These are phyloP conservation scores for Drosophila eugracilis DNA, from an alignment of 1,140 invertebrate genomes.

Conservation along the genomic window DNA sequence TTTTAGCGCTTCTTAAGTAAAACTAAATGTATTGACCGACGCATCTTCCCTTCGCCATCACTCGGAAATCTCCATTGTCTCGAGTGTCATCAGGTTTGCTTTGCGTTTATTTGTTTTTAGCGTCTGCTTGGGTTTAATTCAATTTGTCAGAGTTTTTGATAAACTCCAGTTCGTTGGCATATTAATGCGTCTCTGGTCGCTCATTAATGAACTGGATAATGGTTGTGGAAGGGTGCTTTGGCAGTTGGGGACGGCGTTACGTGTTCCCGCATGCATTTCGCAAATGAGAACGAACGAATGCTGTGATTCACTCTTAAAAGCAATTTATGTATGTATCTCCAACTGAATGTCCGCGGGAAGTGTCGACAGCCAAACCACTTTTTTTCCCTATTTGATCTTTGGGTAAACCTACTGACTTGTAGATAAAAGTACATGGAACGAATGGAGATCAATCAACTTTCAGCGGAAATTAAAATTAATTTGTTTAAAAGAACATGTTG, in stretches of 20 bases:
- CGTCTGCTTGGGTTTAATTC: slow-evolving; percentile 64
- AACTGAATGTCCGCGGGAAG: slow-evolving; percentile 2
- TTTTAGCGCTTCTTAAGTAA: slow-evolving; percentile 73
- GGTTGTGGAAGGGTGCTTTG: slow-evolving; percentile 9
- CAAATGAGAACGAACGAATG: slow-evolving; percentile 29
- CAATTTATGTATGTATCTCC: slow-evolving; percentile 10
- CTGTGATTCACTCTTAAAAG: slow-evolving; percentile 23
- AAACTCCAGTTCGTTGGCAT: slow-evolving; percentile 39
- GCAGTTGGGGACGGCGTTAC: neutral
- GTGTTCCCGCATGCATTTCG: slow-evolving; percentile 42
- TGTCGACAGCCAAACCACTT: too few species aligned
- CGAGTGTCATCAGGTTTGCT: slow-evolving; percentile 30
- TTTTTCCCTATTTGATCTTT: too few species aligned
- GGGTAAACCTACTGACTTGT: too few species aligned
- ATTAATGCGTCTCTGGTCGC: slow-evolving; percentile 76
- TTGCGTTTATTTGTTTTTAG: slow-evolving; percentile 14
- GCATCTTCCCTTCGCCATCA: slow-evolving; percentile 33
- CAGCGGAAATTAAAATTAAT: too few species aligned
- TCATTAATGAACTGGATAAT: slow-evolving; percentile 79
- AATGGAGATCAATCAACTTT: too few species aligned
- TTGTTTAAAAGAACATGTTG: too few species aligned
- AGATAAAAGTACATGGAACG: too few species aligned
- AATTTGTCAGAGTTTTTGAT: slow-evolving; percentile 69
- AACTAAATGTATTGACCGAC: slow-evolving; percentile 73
- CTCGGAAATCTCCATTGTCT: slow-evolving; percentile 28